Conservation (phyloP, 2,113 vertebrate genomes). For the Willisornis vidua region DNA sequence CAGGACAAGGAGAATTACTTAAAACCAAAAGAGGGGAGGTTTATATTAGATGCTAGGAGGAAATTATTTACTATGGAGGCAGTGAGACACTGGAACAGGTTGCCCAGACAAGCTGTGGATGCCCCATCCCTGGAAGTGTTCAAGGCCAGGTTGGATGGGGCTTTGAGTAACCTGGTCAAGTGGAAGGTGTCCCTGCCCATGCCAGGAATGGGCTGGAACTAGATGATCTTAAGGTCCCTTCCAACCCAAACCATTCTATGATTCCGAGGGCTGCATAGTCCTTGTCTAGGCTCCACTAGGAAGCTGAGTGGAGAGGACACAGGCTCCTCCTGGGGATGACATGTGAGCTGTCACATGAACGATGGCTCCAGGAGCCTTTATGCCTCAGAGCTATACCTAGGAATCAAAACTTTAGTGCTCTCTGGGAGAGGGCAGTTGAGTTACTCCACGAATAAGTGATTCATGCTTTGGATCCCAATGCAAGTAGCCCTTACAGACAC, state of each 20-base stretch:
- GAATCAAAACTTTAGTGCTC: background rate
- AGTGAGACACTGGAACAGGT: background rate
- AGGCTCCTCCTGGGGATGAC: background rate
- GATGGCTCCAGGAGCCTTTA: background rate
- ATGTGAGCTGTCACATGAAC: background rate
- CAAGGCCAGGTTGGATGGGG: background rate
- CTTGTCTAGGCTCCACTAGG: rapidly evolving
- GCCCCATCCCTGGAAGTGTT: background rate
- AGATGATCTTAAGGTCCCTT: background rate
- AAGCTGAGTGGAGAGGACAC: background rate
- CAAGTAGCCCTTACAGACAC: background rate
- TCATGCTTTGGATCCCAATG: background rate
- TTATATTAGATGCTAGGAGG: background rate
- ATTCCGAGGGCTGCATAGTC: background rate
- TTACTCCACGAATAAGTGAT: background rate
- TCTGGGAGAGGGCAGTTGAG: background rate
- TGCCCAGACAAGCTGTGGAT: background rate
- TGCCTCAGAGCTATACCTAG: background rate
- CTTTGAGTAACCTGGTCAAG: background rate
- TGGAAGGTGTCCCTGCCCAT: background rate
- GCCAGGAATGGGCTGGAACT: background rate
- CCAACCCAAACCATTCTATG: background rate
- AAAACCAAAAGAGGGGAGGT: background rate
- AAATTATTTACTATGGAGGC: background rate
- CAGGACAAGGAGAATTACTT: background rate